Evolutionary conservation across 2,113 vertebrate genomes (phyloP), one percentile per base, ranked within the genome.

Genomic region (Peromyscus leucopus): DNA sequence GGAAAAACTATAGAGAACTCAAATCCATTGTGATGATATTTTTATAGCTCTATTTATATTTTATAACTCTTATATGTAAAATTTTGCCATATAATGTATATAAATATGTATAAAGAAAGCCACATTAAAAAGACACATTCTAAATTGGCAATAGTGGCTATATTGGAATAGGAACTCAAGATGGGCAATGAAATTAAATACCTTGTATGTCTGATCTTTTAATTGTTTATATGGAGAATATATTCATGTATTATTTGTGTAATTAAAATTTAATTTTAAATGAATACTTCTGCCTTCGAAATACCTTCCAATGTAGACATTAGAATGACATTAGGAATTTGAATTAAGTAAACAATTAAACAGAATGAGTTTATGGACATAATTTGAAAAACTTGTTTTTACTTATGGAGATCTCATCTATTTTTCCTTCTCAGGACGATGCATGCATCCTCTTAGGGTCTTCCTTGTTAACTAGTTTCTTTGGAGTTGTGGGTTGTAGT

Each of bases 211-310:
- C 26, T 95, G 76, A 61, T 80, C 67, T 89, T 96, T 96, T 92
- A 93, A 92, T 96, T 46, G 74, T 91, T 79, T 84, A 69, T 69
- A 51, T 69, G 31, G 42, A 36, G 24, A 74, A 93, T 94, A 85
- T 93, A 79, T 63, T 75, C 63, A 89, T 95, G 17, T 79, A 33
- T 92, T 95, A 83, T 79, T 92, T 67, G 59, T 79, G 15, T 91
- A 48, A 83, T 93, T 98, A 97, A 96, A 94, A 78, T 93, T 94
- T 96, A 97, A 96, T 84, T 96, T 95, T 42, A 91, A 90, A 90
- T 90, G 67, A 86, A 59, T 92, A 75, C 59, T 86, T 95, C 57
- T 97, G 55, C 26, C 39, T 42, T 83, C 17, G 93, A 74, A 93
- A 87, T 95, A 79, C 55, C 84, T 96, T 97, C 42, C 67, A 10